A percentile compares a stretch with the other conserved stretches of the same genome.
Conservation (phyloP, 2,797 vertebrate species). For the Silurus lanzhouensis region DNA sequence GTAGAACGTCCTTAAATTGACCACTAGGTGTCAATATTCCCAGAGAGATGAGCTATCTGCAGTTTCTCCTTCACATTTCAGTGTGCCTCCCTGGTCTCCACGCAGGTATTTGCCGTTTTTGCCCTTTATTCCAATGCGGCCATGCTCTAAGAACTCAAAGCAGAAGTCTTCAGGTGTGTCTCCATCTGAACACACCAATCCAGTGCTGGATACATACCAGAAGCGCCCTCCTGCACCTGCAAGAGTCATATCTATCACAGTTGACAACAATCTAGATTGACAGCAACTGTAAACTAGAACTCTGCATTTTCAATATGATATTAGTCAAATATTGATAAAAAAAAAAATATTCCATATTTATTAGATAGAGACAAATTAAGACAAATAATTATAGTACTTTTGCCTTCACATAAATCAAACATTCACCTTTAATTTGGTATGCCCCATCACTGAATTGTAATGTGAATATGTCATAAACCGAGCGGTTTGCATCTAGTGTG, state of each 20-base stretch:
- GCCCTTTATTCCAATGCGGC: slow-evolving; percentile 86
- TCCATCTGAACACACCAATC: slow-evolving; percentile 87
- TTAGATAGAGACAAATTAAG: background rate
- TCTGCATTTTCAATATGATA: background rate
- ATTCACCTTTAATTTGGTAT: slow-evolving; percentile 92
- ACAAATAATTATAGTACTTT: background rate
- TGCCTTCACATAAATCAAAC: background rate
- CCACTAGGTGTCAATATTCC: slow-evolving; percentile 83
- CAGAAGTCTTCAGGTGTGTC: slow-evolving; percentile 89
- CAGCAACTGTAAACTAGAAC: background rate
- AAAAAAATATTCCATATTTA: background rate
- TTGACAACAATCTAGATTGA: background rate
- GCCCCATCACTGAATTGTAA: slow-evolving; percentile 87
- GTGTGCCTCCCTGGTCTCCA: slow-evolving; percentile 87
- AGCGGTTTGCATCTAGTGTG: slow-evolving; percentile 90
- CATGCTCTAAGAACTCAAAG: slow-evolving; percentile 86
- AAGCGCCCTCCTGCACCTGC: slow-evolving; percentile 84
- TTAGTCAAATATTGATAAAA: background rate
- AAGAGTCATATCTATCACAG: background rate
- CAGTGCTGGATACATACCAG: slow-evolving; percentile 89
- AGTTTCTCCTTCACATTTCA: slow-evolving; percentile 84
- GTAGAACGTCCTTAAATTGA: slow-evolving; percentile 37
- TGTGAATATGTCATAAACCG: slow-evolving; percentile 90
- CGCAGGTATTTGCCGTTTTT: slow-evolving; percentile 88
- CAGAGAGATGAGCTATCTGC: slow-evolving; percentile 83